Evolutionary conservation across 2,888 invertebrate genomes (phyloP).

Genomic region (Melikaiella ostensackeni): DNA sequence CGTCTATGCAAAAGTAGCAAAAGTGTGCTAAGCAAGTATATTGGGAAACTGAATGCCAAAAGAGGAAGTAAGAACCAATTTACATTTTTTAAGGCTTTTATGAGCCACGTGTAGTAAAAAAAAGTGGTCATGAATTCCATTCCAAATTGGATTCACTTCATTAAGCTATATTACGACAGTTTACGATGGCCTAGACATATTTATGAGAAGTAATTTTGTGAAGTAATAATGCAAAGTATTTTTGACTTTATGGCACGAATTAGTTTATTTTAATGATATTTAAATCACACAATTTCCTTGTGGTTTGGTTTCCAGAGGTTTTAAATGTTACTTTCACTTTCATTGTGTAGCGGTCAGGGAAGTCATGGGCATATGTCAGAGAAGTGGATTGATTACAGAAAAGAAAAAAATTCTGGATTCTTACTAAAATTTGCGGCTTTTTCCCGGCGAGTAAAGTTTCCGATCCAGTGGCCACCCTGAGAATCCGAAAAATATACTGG

Average conservation of each 20-base stretch:
- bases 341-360: neutral
- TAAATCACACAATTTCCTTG: neutral
- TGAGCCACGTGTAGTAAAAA: slow-evolving; percentile 21
- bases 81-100: neutral
- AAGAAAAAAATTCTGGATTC: neutral
- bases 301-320: neutral
- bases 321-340: neutral
- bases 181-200: slow-evolving; percentile 23
- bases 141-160: slow-evolving; percentile 23
- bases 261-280: neutral
- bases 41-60: slow-evolving; percentile 22
- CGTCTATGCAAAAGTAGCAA: neutral
- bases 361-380: neutral
- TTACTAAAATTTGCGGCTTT: too few relatives aligned
- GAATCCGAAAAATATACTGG: neutral
- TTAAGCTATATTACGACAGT: neutral
- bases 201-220: neutral
- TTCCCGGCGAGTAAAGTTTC: neutral
- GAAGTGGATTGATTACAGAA: neutral
- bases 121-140: slow-evolving; percentile 1
- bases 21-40: neutral
- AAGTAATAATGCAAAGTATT: neutral
- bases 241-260: neutral
- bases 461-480: neutral
- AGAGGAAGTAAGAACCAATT: slow-evolving; percentile 4